Percentiles rank a stretch among this genome's conserved stretches.
These are phyloP conservation scores for Ptychoptera albimana DNA, from an alignment of 2,888 invertebrate genomes.

Conservation along the genomic window DNA sequence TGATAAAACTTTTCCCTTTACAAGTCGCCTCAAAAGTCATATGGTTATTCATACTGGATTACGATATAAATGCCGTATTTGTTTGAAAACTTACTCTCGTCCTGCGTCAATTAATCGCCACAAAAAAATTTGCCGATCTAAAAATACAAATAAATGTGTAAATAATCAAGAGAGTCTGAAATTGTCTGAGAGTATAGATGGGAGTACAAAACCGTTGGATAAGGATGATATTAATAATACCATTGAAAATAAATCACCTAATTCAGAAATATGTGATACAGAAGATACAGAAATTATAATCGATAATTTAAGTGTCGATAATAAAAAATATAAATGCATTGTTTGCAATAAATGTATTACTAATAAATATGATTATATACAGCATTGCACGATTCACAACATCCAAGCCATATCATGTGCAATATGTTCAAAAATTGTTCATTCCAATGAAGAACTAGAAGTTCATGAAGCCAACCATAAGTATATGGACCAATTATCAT, in stretches of 20 bases:
- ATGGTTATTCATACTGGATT: slow-evolving; percentile 1
- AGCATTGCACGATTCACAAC: not conserved
- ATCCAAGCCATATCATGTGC: not conserved
- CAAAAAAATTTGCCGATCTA: not conserved
- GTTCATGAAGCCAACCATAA: not conserved
- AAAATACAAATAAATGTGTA: not conserved
- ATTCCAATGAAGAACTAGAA: slow-evolving; percentile 1
- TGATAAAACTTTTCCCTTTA: slow-evolving; percentile 1
- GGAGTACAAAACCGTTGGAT: not conserved
- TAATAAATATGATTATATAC: not conserved
- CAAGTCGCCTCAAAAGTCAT: slow-evolving; percentile 1
- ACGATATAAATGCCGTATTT: slow-evolving; percentile 1
- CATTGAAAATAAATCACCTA: not conserved
- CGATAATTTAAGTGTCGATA: not conserved
- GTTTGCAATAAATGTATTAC: not conserved
- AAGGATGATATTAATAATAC: not conserved
- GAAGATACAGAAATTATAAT: not conserved
- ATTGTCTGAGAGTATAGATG: not conserved
- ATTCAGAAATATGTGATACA: not conserved
- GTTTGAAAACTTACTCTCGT: not conserved
- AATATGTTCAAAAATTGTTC: slow-evolving; percentile 2
- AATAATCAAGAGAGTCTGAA: not conserved
- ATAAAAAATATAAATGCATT: not conserved
- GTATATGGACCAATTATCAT: not conserved
- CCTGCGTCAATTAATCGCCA: slow-evolving; percentile 3